These are phyloP conservation scores for Myotis findleyi DNA, from an alignment of 2,797 vertebrate species.

Conservation along the genomic window DNA sequence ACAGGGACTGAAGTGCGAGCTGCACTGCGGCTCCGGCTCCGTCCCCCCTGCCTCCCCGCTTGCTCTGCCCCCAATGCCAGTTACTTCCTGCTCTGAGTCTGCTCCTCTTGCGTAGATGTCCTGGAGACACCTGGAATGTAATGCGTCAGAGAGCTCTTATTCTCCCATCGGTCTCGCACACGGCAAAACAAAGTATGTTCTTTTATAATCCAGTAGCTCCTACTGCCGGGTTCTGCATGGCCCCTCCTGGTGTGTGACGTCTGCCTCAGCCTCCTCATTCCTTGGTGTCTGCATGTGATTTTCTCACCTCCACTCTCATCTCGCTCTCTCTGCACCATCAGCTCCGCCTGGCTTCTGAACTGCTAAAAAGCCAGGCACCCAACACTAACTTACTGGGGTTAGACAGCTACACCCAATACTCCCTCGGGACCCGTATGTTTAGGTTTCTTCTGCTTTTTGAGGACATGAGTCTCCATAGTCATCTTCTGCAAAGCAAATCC, in stretches of 20 bases:
- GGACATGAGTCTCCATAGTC: neutral
- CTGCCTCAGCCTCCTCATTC: neutral
- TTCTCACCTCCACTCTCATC: neutral
- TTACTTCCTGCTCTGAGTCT: neutral
- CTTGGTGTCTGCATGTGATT: neutral
- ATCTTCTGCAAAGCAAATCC: neutral
- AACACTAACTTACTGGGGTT: neutral
- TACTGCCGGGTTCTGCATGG: accelerated
- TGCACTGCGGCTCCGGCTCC: neutral
- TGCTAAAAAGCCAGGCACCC: neutral
- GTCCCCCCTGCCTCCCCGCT: neutral
- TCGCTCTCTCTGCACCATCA: neutral
- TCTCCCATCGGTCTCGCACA: neutral
- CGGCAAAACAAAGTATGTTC: neutral
- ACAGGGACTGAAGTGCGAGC: neutral
- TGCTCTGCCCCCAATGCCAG: no score
- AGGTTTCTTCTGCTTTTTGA: neutral
- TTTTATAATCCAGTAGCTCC: neutral
- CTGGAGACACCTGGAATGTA: neutral
- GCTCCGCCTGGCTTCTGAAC: neutral
- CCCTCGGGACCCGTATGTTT: neutral
- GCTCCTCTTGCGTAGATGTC: accelerated
- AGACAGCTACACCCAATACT: neutral
- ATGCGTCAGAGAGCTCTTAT: neutral
- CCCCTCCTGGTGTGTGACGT: neutral